phyloP scores from a whole-genome alignment of 2,888 invertebrate species.

The Drosophila merina region DNA sequence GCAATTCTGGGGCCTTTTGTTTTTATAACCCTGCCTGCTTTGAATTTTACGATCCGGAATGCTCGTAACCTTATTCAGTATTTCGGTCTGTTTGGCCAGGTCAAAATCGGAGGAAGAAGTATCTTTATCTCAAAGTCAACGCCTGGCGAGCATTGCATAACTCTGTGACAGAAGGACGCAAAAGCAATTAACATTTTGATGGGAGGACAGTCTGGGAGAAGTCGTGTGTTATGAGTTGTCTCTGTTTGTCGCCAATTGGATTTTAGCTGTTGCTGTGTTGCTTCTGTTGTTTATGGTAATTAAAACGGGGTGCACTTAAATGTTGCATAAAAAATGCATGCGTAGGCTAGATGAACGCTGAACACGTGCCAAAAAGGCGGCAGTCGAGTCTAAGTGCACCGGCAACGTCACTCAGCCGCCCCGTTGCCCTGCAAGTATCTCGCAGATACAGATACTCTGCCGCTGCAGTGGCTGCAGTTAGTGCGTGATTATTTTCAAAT shows the following conservation, averaged over 20 bases:
- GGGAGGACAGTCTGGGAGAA: constrained; percentile 31
- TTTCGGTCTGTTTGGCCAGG: not conserved
- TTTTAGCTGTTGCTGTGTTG: constrained; percentile 26
- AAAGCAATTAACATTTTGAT: constrained; percentile 75
- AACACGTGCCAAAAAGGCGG: constrained; percentile 73
- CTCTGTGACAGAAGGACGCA: constrained; percentile 35
- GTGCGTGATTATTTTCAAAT: constrained; percentile 79
- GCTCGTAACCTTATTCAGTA: constrained; percentile 23
- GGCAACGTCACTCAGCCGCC: constrained; percentile 68
- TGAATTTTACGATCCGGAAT: constrained; percentile 19
- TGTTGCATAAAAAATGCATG: constrained; percentile 70
- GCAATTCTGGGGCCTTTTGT: not conserved
- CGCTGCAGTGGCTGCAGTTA: constrained; percentile 60
- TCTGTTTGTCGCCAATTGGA: constrained; percentile 54
- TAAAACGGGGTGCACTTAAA: constrained; percentile 72
- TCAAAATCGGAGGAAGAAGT: not conserved
- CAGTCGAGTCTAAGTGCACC: constrained; percentile 62
- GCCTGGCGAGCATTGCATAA: constrained; percentile 37
- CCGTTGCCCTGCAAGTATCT: constrained; percentile 50
- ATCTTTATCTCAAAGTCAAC: constrained; percentile 36
- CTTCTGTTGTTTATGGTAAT: constrained; percentile 64
- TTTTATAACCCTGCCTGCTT: constrained; percentile 29
- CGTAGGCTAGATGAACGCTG: constrained; percentile 69
- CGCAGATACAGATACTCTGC: constrained; percentile 55
- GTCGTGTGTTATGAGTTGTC: constrained; percentile 50